Base-by-base conservation (phyloP, 1,140 invertebrate genomes). In the Heliconius himera region DNA sequence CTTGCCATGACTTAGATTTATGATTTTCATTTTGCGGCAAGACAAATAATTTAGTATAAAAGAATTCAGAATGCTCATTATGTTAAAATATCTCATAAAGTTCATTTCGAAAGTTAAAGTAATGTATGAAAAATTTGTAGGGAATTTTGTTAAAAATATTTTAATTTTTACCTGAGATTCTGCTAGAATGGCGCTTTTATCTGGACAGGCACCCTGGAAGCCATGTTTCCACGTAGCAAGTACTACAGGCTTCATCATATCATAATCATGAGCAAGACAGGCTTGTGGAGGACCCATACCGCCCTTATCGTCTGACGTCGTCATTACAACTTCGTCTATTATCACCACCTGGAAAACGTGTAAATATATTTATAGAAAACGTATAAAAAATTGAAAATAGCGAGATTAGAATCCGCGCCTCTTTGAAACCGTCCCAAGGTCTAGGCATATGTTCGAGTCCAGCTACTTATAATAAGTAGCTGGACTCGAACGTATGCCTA, bases 171-270 rank as follows among this genome's bases (percentile, higher is more conserved):
- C 97, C 95, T 99, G 98, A 26, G 98, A 99, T 89, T 99, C 99
- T 0, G 98, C 98, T 51, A 99, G 95, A 80, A 99, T 98, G 38
- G 98, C 98, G 85, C 97, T 97, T 85, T 97, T 97, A 87, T 99
- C 98, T 0, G 98, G 98, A 93, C 98, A 99, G 1, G 98, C 97
- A 9, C 98, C 98, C 87, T 99, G 98, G 94, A 99, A 99, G 36
- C 98, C 98, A 89, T 99, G 98, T 89, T 99, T 99, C 98, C 98
- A 99, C 1, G 98, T 99, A 13, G 98, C 98, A 46, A 99, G 92
- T 0, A 99, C 98, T 0, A 99, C 97, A 0, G 99, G 99, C 90
- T 98, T 98, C 97, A 99, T 98, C 22, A 96, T 89, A 89, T 99
- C 98, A 91, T 99, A 99, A 92, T 99, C 97, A 90, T 99, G 99